phyloP scores from a whole-genome alignment of 1,140 invertebrate genomes.

The Drosophila parvula region DNA sequence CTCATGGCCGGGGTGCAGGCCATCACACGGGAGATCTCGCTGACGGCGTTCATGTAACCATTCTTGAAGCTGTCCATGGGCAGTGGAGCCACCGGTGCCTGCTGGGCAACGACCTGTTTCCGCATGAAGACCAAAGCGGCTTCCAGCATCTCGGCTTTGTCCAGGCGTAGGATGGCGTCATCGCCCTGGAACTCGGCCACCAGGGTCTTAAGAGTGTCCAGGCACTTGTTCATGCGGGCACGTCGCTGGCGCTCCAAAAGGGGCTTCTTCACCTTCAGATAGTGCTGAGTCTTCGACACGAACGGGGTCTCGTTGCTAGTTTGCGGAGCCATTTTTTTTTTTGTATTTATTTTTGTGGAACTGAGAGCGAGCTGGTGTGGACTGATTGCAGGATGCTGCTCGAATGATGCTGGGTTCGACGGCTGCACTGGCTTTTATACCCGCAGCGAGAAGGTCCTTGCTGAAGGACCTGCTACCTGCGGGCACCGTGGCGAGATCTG shows the following conservation, averaged over 20 bases:
- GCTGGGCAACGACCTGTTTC: conserved; percentile 80
- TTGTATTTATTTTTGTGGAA: conserved; percentile 7
- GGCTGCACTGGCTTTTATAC: conserved; percentile 70
- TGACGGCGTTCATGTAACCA: conserved; percentile 96
- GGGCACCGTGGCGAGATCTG: conserved; percentile 54
- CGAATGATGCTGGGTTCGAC: conserved; percentile 65
- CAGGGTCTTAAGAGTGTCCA: conserved; percentile 96
- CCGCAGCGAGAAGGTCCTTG: conserved; percentile 37
- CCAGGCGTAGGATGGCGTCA: conserved; percentile 95
- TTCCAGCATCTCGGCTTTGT: conserved; percentile 98
- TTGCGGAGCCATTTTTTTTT: conserved; percentile 70
- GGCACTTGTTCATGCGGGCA: conserved; percentile 96
- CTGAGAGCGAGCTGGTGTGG: conserved; percentile 51
- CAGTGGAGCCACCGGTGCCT: conserved; percentile 84
- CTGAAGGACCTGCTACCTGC: conserved; percentile 71
- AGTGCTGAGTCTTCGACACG: conserved; percentile 93
- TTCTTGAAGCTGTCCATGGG: conserved; percentile 91
- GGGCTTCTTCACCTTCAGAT: conserved; percentile 97
- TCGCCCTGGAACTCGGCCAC: conserved; percentile 96
- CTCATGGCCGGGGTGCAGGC: conserved; percentile 93
- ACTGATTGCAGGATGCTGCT: conserved; percentile 76
- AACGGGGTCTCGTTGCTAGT: conserved; percentile 52
- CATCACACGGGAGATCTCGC: conserved; percentile 94
- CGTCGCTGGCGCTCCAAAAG: conserved; percentile 96
- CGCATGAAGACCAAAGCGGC: conserved; percentile 93